These are phyloP conservation scores for Phylloscopus trochilus DNA, from an alignment of 2,113 vertebrate species.

Conservation along the genomic window DNA sequence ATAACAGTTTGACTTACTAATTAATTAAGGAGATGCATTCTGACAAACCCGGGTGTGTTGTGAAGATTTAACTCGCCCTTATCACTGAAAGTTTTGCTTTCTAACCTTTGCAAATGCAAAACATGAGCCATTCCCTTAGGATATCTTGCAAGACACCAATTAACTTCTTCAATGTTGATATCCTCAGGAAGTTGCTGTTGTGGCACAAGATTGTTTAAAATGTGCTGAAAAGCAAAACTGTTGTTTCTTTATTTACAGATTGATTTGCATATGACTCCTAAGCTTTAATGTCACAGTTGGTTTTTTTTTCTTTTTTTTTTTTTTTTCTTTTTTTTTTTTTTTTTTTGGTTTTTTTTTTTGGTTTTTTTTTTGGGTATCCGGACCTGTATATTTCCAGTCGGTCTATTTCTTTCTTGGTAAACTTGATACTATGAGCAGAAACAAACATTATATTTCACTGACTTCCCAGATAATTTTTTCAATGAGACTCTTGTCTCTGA, in stretches of 20 bases:
- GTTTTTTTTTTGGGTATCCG: background rate
- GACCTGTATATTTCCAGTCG: background rate
- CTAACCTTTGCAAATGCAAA: slow-evolving; percentile 4
- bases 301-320: background rate
- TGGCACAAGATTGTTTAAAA: background rate
- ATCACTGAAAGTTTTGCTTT: background rate
- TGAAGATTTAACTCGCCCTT: background rate
- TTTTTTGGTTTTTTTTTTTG: background rate
- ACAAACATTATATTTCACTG: background rate
- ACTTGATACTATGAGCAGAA: background rate
- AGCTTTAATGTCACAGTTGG: background rate
- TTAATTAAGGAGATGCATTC: background rate
- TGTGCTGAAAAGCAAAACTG: background rate
- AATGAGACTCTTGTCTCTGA: background rate
- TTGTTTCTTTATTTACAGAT: background rate
- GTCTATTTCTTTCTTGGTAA: background rate
- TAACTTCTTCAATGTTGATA: background rate
- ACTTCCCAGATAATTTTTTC: background rate
- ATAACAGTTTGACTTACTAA: background rate
- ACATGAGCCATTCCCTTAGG: background rate
- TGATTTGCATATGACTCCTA: background rate
- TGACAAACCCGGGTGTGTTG: background rate
- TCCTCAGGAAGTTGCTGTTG: slow-evolving; percentile 8
- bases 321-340: background rate
- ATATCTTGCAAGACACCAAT: background rate